Base-by-base conservation (phyloP, 2,797 vertebrate species). In the Microctenopoma lineatum region DNA sequence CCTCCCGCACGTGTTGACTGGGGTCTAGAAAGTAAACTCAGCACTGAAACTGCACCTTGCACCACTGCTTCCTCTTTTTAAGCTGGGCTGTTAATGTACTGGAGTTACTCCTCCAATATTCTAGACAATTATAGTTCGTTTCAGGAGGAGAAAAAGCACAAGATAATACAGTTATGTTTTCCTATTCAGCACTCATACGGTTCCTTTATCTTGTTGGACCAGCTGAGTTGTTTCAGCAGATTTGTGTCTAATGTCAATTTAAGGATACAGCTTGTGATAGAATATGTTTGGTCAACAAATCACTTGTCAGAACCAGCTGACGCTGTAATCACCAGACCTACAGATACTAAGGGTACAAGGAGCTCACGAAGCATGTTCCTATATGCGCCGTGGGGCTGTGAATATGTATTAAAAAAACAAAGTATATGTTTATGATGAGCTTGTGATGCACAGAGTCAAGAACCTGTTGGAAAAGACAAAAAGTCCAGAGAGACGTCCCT, bases 1-100 rank as follows among this genome's bases (percentile, higher is more conserved):
- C 29, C 39, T 62, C 13, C 2, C 44, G 29, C 2, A 39, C 64
- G 39, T 55, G 62, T 44, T 48, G n/a, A 54, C 53, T 70, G 34
- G 21, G 21, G 2, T 21, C 21, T 58, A 63, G 38, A 48, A 42
- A 64, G 53, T 29, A 18, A 12, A 47, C 18, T 10, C 21, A 50
- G 45, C 44, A 42, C 44, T 1, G 45, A 39, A 39, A 16, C 11
- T 38, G 32, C 36, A 11, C 25, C 34, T 1, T n/a, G 5, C 38
- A 2, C 9, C 1, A 53, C 48, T 55, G 54, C 41, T 59, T 57
- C 62, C 73, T 72, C 52, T 8, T 26, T 26, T 18, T 29, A 11
- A 15, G 25, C 48, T 51, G 13, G 5, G 7, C 36, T 11, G 36
- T 38, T 8, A 29, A 16, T 5, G 1, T n/a, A 27, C n/a, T 21